A percentile compares a stretch with the other conserved stretches of the same genome.
These are phyloP conservation scores for Eulacestoma nigropectus DNA, from an alignment of 2,113 vertebrate genomes.

Conservation along the genomic window DNA sequence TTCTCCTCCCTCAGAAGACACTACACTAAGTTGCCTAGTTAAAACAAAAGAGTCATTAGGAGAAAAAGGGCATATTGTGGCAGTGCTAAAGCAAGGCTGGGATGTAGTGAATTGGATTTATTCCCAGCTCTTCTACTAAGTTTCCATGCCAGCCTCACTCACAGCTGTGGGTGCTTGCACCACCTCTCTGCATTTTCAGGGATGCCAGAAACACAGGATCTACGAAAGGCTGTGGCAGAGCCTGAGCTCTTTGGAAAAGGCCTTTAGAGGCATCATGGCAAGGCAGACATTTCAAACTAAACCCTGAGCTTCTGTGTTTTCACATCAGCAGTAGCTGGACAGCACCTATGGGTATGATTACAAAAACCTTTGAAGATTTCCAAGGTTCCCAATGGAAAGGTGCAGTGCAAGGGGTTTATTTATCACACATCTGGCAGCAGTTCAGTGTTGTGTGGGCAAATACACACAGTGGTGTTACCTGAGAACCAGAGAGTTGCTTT, in stretches of 20 bases:
- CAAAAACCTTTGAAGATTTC: background rate
- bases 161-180: background rate
- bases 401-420: background rate
- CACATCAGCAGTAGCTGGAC: background rate
- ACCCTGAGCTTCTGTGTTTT: background rate
- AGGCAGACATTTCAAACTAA: background rate
- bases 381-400: background rate
- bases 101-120: background rate
- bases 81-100: background rate
- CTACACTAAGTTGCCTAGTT: conserved; percentile 85
- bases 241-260: background rate
- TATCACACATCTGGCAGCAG: background rate
- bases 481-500: background rate
- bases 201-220: background rate
- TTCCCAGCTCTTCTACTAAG: background rate
- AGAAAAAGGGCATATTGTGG: background rate
- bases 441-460: background rate
- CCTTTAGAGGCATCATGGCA: background rate
- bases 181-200: background rate
- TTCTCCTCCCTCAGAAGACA: conserved; percentile 85
- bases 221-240: background rate
- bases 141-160: background rate
- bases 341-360: background rate
- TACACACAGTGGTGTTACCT: background rate
- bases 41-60: conserved; percentile 9